Conservation (phyloP, 2,797 vertebrate species). For the Centroberyx gerrardi region DNA sequence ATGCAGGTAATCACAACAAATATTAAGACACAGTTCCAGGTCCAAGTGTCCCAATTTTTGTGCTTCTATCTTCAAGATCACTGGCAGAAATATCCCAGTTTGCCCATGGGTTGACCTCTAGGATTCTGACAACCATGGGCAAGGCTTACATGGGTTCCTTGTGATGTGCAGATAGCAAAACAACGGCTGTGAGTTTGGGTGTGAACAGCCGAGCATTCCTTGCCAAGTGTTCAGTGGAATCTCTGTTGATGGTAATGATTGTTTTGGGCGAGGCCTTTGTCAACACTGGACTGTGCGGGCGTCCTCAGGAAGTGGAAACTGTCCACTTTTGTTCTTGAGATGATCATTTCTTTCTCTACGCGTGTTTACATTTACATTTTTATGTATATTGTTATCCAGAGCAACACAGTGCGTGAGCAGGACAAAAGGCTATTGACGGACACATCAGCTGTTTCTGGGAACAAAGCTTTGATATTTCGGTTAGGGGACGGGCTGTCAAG, state of each 20-base stretch:
- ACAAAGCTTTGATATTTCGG: too few relatives aligned
- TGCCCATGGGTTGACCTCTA: not conserved
- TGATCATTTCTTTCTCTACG: conserved; percentile 12
- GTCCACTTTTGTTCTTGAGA: conserved; percentile 53
- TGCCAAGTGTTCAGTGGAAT: conserved; percentile 30
- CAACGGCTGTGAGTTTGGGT: not conserved
- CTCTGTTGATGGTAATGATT: conserved; percentile 22
- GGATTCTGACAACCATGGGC: not conserved
- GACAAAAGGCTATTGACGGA: too few relatives aligned
- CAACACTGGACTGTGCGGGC: conserved; percentile 29
- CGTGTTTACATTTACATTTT: conserved; percentile 31
- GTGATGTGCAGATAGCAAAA: not conserved
- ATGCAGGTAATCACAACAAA: conserved; percentile 65
- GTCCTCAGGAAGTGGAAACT: conserved; percentile 39
- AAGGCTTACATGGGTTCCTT: not conserved
- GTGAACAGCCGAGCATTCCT: not conserved
- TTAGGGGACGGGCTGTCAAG: too few relatives aligned
- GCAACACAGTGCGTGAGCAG: not conserved
- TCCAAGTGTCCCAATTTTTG: not conserved
- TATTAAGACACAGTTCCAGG: conserved; percentile 24
- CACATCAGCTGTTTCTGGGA: too few relatives aligned
- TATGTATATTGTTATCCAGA: not conserved
- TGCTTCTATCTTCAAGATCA: not conserved
- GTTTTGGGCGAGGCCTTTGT: conserved; percentile 39
- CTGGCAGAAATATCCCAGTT: not conserved